Evolutionary conservation across 1,140 invertebrate species (phyloP).

Genomic region (Halotydeus destructor): DNA sequence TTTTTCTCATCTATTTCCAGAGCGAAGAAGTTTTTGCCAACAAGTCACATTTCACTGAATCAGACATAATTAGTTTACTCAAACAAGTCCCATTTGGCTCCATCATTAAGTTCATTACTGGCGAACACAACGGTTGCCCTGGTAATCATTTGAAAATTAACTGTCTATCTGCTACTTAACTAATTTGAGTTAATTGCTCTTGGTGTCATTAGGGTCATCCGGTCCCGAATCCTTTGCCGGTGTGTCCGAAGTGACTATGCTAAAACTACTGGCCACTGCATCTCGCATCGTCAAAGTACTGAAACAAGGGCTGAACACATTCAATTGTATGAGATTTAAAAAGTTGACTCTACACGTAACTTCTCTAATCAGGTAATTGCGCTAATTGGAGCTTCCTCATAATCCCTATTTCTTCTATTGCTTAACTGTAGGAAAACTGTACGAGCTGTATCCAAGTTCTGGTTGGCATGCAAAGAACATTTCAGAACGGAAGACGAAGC

Average conservation of each 20-base stretch:
- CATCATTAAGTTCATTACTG: constrained; percentile 9
- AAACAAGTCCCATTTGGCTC: constrained; percentile 12
- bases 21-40: constrained; percentile 10
- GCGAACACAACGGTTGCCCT: not conserved
- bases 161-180: not conserved
- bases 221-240: not conserved
- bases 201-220: not conserved
- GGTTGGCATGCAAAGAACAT: constrained; percentile 10
- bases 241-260: constrained; percentile 10
- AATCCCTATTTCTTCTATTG: not conserved
- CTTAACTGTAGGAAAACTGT: constrained; percentile 4
- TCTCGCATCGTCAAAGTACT: constrained; percentile 13
- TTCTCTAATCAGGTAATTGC: constrained; percentile 5
- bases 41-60: constrained; percentile 8
- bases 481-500: constrained; percentile 10
- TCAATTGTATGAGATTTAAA: constrained; percentile 14
- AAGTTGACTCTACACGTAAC: constrained; percentile 12
- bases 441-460: constrained; percentile 7
- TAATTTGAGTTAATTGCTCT: not conserved
- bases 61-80: constrained; percentile 12
- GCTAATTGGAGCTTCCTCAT: not conserved
- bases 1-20: not conserved
- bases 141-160: not conserved
- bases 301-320: constrained; percentile 10
- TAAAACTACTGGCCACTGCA: constrained; percentile 12